Conservation (phyloP, 2,888 invertebrate species). For the Chironomus riparius region DNA sequence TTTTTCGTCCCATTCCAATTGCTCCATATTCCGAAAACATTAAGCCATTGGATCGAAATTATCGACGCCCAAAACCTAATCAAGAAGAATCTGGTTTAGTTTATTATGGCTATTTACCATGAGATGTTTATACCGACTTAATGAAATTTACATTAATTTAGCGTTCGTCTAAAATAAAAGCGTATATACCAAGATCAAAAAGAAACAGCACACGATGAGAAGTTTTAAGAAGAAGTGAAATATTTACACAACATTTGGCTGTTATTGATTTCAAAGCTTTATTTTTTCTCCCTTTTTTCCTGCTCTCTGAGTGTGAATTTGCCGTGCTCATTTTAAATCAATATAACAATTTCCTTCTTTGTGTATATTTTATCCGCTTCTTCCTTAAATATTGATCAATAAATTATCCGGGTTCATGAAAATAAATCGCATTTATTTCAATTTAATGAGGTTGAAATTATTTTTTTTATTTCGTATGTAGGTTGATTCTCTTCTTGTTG, state of each 20-base stretch:
- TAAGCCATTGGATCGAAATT: not conserved
- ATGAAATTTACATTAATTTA: not conserved
- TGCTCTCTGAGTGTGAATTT: not conserved
- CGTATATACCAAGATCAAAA: not conserved
- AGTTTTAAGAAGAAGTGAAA: not conserved
- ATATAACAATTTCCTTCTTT: not conserved
- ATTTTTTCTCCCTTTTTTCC: not conserved
- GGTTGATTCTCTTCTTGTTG: too few relatives aligned
- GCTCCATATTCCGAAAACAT: not conserved
- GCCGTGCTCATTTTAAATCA: not conserved
- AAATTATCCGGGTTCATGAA: not conserved
- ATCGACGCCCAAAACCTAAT: not conserved
- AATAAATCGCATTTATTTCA: not conserved
- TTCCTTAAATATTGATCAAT: conserved; percentile 22
- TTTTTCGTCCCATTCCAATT: not conserved
- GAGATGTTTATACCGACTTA: not conserved
- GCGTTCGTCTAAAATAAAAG: not conserved
- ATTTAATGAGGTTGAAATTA: not conserved
- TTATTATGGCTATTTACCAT: conserved; percentile 15
- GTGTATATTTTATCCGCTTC: not conserved
- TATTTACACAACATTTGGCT: not conserved
- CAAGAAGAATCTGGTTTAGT: not conserved
- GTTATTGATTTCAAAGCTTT: not conserved
- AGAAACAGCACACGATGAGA: not conserved
- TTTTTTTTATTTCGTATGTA: too few relatives aligned